Evolutionary conservation across 2,888 invertebrate genomes (phyloP), one percentile per base, ranked within the genome.

Genomic region (Craniophora ligustri): DNA sequence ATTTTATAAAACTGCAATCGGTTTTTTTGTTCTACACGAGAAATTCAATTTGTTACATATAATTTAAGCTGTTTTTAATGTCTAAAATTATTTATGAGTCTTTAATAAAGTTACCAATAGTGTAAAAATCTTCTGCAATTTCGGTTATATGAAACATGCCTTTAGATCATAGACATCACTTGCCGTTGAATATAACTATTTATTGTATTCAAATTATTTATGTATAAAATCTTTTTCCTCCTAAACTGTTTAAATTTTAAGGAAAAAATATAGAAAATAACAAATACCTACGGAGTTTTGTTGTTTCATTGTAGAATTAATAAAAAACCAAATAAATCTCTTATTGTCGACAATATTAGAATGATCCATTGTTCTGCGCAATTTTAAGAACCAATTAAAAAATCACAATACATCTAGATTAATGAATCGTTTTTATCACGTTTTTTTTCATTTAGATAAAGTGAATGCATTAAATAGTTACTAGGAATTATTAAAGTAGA

Each of bases 51-150:
- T 82, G 79, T 84, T 85, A 26, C 26, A n/a, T 26, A 38, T 82
- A 82, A 82, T 82, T 86, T 87, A 87, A 84, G 74, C 77, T 85
- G 84, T 87, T 89, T 85, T 82, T 81, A 81, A 82, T 85, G 76
- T 83, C 79, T 83, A 84, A 86, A 88, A 82, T 84, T 89, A 90
- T 92, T 92, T 90, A 91, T 91, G 86, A 87, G 78, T 85, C 72
- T 87, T 80, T 83, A 88, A 84, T 85, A 89, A 87, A 92, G 93
- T 93, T 93, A 93, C 93, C 93, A 92, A 86, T 92, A 91, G 87
- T 79, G 60, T 76, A 88, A 86, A 87, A 77, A 75, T 54, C 68
- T 59, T 51, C 49, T 38, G 72, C 73, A 75, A 68, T 71, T 75
- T 75, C 46, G 67, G 71, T 67, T 65, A 66, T 79, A 72, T 72